Conservation (phyloP, 2,797 vertebrate species). For the Aselliscus stoliczkanus region DNA sequence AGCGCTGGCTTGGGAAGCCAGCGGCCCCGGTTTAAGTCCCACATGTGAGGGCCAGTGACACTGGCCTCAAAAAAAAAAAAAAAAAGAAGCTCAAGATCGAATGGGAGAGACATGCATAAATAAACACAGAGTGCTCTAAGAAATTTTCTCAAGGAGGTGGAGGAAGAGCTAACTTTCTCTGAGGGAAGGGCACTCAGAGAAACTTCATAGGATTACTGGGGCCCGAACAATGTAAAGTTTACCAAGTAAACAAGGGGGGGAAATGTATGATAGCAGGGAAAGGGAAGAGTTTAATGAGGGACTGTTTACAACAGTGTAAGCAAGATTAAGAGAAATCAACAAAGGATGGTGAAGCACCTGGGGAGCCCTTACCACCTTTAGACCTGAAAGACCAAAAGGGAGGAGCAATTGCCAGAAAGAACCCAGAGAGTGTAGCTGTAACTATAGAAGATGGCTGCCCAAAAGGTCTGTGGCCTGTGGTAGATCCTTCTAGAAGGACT, state of each 20-base stretch:
- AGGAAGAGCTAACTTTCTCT: neutral
- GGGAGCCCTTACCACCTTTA: neutral
- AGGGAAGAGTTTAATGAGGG: neutral
- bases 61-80: too few species aligned
- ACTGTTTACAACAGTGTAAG: neutral
- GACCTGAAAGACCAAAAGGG: neutral
- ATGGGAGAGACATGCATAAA: neutral
- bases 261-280: neutral
- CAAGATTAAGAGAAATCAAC: neutral
- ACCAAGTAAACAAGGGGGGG: neutral
- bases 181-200: neutral
- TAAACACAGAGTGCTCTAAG: neutral
- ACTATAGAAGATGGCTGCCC: neutral
- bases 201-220: neutral
- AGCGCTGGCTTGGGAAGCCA: too few species aligned
- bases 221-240: neutral
- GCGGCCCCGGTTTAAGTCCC: too few species aligned
- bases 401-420: neutral
- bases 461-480: neutral
- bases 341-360: neutral
- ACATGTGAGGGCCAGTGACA: too few species aligned
- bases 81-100: slow-evolving; percentile 3
- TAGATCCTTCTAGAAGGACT: neutral
- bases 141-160: neutral
- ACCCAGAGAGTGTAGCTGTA: neutral